Base-by-base conservation (phyloP, 2,797 vertebrate species). In the Cynodonichthys magdalenae region DNA sequence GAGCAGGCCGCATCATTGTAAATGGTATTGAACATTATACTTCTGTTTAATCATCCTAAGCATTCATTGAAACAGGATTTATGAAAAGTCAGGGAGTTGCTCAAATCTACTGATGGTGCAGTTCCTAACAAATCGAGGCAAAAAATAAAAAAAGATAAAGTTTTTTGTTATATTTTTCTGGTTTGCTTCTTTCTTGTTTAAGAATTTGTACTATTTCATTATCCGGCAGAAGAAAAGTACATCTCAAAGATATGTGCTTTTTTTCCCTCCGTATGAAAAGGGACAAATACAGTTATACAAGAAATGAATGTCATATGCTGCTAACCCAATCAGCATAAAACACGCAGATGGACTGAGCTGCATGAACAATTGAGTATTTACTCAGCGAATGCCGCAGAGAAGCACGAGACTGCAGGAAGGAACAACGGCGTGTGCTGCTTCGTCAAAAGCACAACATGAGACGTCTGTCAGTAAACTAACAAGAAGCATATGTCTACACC, bases 311-410 rank as follows among this genome's bases (percentile, higher is more conserved):
- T 81, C 75, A 84, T 75, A 70, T 68, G 73, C 49, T 67, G 24
- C 66, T 71, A 69, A 86, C 42, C 52, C 55, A 79, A 80, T 83
- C 50, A 84, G 52, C 41, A 29, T 47, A 53, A 57, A 66, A 67
- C 61, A 47, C 69, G 54, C 67, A 44, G 66, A 62, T 36, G 68
- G 52, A 57, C 41, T 50, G 57, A 77, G 69, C 66, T 24, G 42
- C 7, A 27, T 34, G 69, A 83, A 80, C 74, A 82, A 84, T 61
- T 27, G 53, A 29, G 71, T 49, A 75, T 79, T 87, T 75, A 80
- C 53, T 20, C 70, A 45, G 39, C 12, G 63, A 69, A 71, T 54
- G 42, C 76, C 70, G 74, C 46, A 63, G 62, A 71, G 69, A 12
- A 73, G 69, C 71, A 74, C 54, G 79, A 75, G 74, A 75, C 72